Percentiles rank a stretch among this genome's conserved stretches.
Evolutionary conservation across 2,113 vertebrate species (phyloP).

Genomic region (Chaenocephalus aceratus): DNA sequence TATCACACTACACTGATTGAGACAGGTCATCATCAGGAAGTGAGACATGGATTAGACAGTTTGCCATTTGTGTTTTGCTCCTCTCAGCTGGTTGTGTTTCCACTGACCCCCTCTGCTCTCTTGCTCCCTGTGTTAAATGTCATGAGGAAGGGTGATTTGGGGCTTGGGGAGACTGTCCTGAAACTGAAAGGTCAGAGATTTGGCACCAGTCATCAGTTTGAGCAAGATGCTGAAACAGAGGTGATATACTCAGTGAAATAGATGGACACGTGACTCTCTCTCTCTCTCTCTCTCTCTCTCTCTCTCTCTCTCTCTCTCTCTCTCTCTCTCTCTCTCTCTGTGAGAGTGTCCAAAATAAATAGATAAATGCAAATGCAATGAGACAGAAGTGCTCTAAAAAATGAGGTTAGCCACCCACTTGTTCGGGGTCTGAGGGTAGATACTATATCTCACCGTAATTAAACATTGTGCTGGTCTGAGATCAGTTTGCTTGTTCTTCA

Average conservation of each 20-base stretch:
- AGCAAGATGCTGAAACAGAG: slow-evolving; percentile 50
- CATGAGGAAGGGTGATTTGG: slow-evolving; percentile 66
- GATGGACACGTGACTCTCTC: slow-evolving; percentile 18
- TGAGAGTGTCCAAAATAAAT: slow-evolving; percentile 18
- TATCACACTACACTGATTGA: not conserved
- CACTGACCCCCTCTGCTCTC: slow-evolving; percentile 52
- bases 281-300: slow-evolving; percentile 5
- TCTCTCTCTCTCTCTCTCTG: slow-evolving; percentile 7
- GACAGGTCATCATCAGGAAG: slow-evolving; percentile 26
- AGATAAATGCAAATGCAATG: slow-evolving; percentile 19
- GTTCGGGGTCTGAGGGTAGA: slow-evolving; percentile 27
- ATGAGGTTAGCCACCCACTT: slow-evolving; percentile 41
- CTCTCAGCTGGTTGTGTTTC: slow-evolving; percentile 60
- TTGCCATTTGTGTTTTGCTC: slow-evolving; percentile 51
- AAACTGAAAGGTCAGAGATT: slow-evolving; percentile 74
- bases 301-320: not conserved
- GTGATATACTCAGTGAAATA: slow-evolving; percentile 8
- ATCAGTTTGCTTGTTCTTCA: slow-evolving; percentile 46
- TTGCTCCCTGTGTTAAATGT: slow-evolving; percentile 73
- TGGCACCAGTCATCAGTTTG: slow-evolving; percentile 60
- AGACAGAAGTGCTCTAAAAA: slow-evolving; percentile 11
- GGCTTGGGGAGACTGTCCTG: slow-evolving; percentile 64
- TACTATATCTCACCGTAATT: slow-evolving; percentile 55
- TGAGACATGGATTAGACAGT: slow-evolving; percentile 42
- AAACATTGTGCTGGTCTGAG: slow-evolving; percentile 52